These are phyloP conservation scores for Branchinecta lindahli DNA, from an alignment of 1,140 invertebrate species.

Conservation along the genomic window DNA sequence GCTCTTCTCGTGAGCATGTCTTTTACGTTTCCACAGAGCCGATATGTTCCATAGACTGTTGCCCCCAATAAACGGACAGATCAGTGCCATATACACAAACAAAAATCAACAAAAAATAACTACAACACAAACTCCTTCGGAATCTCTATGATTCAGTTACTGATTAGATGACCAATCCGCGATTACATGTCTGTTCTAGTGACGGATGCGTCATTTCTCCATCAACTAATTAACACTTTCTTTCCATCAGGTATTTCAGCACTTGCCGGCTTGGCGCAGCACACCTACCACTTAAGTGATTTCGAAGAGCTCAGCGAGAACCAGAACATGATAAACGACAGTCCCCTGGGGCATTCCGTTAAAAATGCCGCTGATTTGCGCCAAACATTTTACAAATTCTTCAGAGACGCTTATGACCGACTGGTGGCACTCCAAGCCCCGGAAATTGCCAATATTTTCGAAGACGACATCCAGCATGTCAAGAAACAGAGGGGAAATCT, in stretches of 20 bases:
- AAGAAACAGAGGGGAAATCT: background rate
- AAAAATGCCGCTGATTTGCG: background rate
- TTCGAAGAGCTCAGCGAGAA: background rate
- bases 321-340: background rate
- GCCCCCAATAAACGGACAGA: no score
- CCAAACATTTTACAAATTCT: conserved; percentile 4
- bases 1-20: no score
- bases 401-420: background rate
- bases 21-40: no score
- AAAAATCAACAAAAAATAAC: no score
- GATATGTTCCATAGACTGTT: no score
- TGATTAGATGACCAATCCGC: no score
- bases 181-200: no score
- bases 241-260: background rate
- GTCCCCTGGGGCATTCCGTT: background rate
- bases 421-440: conserved; percentile 1
- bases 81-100: no score
- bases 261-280: background rate
- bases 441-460: conserved; percentile 3
- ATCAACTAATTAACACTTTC: no score
- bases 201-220: no score
- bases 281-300: background rate
- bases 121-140: no score
- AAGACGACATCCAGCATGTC: background rate
- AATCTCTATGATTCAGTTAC: no score